phyloP scores from a whole-genome alignment of 2,888 invertebrate genomes.

The Orthosia incerta region DNA sequence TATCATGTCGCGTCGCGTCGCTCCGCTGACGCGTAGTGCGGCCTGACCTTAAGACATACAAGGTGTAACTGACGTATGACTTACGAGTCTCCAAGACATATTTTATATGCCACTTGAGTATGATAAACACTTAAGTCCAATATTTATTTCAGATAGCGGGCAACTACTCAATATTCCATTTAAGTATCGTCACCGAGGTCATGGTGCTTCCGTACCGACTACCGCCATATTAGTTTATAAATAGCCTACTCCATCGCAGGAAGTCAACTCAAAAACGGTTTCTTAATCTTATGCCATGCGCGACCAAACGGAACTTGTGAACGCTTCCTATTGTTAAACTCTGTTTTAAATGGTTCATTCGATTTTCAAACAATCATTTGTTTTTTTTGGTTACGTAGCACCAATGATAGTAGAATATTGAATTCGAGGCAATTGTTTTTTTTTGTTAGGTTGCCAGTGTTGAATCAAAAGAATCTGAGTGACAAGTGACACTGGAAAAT shows the following conservation, averaged over 20 bases:
- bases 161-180: constrained; percentile 66
- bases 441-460: background rate
- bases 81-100: constrained; percentile 13
- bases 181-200: constrained; percentile 77
- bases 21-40: too few relatives aligned
- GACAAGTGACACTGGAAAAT: constrained; percentile 6
- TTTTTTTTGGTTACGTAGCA: constrained; percentile 22
- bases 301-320: constrained; percentile 78
- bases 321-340: constrained; percentile 80
- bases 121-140: constrained; percentile 32
- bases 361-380: constrained; percentile 56
- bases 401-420: constrained; percentile 30
- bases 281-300: constrained; percentile 84
- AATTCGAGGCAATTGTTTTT: constrained; percentile 24
- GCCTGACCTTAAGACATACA: constrained; percentile 15
- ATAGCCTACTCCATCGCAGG: constrained; percentile 78
- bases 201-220: constrained; percentile 79
- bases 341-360: constrained; percentile 63
- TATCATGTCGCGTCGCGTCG: too few relatives aligned
- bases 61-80: constrained; percentile 30
- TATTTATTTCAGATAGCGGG: constrained; percentile 53
- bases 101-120: constrained; percentile 18
- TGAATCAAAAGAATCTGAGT: background rate
- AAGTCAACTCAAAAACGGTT: constrained; percentile 80
- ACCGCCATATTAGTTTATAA: constrained; percentile 83